Conservation (phyloP, 2,888 invertebrate genomes). For the Crepidodera aurea region DNA sequence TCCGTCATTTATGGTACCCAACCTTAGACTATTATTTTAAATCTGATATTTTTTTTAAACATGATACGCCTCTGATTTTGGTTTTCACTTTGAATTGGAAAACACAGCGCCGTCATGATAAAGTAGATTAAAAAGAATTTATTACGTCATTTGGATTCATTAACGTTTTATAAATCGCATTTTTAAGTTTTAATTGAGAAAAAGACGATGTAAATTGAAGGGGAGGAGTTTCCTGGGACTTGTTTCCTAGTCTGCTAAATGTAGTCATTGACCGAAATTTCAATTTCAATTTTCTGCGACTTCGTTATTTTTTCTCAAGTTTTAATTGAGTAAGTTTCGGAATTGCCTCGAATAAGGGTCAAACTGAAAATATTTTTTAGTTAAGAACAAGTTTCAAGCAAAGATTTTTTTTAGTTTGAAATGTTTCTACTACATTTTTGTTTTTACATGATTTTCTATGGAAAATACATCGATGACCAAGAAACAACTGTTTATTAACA, state of each 20-base stretch:
- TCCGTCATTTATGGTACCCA: no score
- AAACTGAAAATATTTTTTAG: not conserved
- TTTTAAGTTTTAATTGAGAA: slow-evolving; percentile 45
- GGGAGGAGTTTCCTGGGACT: slow-evolving; percentile 20
- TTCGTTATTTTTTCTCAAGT: slow-evolving; percentile 12
- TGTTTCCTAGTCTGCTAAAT: slow-evolving; percentile 30
- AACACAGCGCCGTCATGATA: slow-evolving; percentile 42
- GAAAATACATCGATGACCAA: no score
- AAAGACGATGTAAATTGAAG: slow-evolving; percentile 38
- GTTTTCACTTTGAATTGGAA: slow-evolving; percentile 28
- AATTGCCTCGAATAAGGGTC: not conserved
- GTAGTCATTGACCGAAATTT: slow-evolving; percentile 34
- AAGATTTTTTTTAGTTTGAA: no score
- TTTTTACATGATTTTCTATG: no score
- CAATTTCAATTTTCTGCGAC: slow-evolving; percentile 30
- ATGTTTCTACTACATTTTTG: no score
- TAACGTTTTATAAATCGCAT: slow-evolving; percentile 46
- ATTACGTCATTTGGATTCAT: slow-evolving; percentile 48
- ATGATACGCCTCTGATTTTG: no score
- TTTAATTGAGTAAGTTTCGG: slow-evolving; percentile 33
- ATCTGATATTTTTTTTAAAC: no score
- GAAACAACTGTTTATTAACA: no score
- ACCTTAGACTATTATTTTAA: no score
- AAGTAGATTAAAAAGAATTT: slow-evolving; percentile 51
- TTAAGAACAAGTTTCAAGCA: no score